A percentile compares a stretch with the other conserved stretches of the same genome.
phyloP scores from a whole-genome alignment of 2,797 vertebrate genomes.

The Coendou prehensilis region DNA sequence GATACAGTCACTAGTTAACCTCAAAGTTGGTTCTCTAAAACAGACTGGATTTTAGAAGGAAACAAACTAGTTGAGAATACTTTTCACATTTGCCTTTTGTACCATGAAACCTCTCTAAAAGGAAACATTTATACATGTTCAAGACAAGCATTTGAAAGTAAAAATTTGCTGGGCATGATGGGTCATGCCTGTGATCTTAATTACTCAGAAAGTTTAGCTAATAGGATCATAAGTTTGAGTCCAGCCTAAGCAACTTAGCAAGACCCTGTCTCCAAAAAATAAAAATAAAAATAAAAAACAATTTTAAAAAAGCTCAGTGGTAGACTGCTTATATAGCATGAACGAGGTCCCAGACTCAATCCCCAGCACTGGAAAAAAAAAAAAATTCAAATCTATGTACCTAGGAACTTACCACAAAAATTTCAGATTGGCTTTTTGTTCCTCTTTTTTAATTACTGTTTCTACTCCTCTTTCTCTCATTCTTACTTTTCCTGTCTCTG shows the following conservation, averaged over 20 bases:
- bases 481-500: not conserved
- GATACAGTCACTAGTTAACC: not conserved
- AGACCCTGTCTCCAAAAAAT: not conserved
- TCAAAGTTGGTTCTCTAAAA: not conserved
- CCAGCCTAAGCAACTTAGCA: not conserved
- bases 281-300: too few species aligned
- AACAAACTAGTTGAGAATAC: not conserved
- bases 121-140: not conserved
- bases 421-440: not conserved
- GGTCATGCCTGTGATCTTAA: not conserved
- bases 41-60: not conserved
- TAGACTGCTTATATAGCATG: too few species aligned
- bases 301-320: too few species aligned
- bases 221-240: not conserved
- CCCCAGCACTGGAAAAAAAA: not conserved
- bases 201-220: not conserved
- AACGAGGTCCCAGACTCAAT: too few species aligned
- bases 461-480: not conserved
- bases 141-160: constrained; percentile 12
- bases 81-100: not conserved
- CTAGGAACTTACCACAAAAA: not conserved
- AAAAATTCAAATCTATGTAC: not conserved
- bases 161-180: not conserved
- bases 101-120: not conserved
- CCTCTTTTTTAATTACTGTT: not conserved